Base-by-base conservation (phyloP, 2,888 invertebrate species). In the Cosmia trapezina region DNA sequence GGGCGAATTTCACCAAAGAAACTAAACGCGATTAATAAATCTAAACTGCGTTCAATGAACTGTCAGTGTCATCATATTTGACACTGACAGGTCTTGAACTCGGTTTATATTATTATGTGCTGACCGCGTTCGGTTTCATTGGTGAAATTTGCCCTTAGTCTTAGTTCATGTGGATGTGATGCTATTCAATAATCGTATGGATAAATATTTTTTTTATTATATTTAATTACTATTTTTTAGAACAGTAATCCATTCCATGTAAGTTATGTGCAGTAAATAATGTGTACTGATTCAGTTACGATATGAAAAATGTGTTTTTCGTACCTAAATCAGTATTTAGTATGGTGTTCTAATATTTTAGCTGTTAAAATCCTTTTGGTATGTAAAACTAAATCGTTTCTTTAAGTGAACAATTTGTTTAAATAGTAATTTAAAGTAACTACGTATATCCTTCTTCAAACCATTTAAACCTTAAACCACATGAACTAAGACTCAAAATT, bases 401-500 rank as follows among this genome's bases (percentile, higher is more conserved):
- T 45, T 1, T 28, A 14, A 14, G 45, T 28, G 5, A 63, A 33
- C n/a, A 49, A n/a, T 33, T 47, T 47, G 1, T 33, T 47, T 47
- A 33, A 11, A 62, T 28, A 47, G 9, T 6, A 14, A 56, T 41
- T 41, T 68, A 28, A 54, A 49, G 14, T 28, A 45, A 12, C n/a
- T 28, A 45, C 28, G n/a, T 57, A 8, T 47, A 41, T 41, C 28
- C 49, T 57, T 64, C 45, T 6, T 41, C 2, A 22, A 51, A 45
- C 19, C 12, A 41, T 63, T 80, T 67, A 33, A 59, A 11, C 60
- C n/a, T 11, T 59, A 33, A 59, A 49, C 60, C 72, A 70, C 83
- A 73, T 85, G 79, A 57, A 73, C 73, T 85, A 76, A 73, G 85
- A 79, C 71, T 67, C 5, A 61, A 60, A 57, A 47, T 81, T 73